phyloP scores from a whole-genome alignment of 2,113 vertebrate genomes.

The Microtus pennsylvanicus region DNA sequence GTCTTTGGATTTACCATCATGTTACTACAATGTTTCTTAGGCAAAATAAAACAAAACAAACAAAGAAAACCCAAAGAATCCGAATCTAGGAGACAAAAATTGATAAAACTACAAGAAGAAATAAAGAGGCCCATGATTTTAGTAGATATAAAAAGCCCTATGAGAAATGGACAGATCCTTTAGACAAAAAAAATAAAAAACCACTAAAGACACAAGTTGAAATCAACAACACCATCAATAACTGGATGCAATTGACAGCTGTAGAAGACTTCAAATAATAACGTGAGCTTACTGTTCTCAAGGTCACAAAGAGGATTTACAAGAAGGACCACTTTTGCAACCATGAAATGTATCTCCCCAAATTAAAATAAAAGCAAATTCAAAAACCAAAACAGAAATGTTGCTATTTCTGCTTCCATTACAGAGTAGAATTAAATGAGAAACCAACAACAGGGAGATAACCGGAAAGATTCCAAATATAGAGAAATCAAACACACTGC shows the following conservation, averaged over 20 bases:
- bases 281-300: background rate
- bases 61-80: background rate
- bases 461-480: background rate
- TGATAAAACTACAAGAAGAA: background rate
- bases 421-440: background rate
- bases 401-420: background rate
- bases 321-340: background rate
- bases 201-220: background rate
- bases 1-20: background rate
- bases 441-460: background rate
- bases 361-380: background rate
- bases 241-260: background rate
- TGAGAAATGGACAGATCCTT: background rate
- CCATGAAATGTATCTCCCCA: background rate
- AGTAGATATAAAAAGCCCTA: background rate
- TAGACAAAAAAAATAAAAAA: background rate
- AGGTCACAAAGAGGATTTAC: background rate
- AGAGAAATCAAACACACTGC: background rate
- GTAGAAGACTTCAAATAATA: background rate
- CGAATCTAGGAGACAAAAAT: background rate
- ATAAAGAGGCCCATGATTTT: no score
- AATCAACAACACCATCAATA: background rate
- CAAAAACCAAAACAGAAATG: background rate
- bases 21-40: background rate
- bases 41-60: background rate